phyloP scores from a whole-genome alignment of 2,888 invertebrate genomes.

The Lithophane semibrunnea region DNA sequence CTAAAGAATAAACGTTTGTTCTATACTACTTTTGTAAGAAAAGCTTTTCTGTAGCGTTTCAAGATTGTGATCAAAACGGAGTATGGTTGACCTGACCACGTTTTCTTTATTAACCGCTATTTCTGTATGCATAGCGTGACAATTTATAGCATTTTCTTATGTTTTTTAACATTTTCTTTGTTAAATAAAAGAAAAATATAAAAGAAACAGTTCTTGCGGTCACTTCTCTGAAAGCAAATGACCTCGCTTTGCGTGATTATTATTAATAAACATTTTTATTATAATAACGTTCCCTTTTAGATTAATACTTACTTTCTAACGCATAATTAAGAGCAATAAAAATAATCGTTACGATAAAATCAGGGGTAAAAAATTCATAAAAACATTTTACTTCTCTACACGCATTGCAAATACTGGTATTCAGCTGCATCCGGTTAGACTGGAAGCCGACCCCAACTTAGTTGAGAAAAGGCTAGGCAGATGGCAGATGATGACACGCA shows the following conservation, averaged over 20 bases:
- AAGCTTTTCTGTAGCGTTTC: constrained; percentile 45
- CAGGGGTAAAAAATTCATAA: constrained; percentile 18
- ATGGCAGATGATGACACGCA: too few species aligned
- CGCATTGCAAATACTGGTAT: too few species aligned
- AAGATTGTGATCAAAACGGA: constrained; percentile 55
- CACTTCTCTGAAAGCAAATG: constrained; percentile 62
- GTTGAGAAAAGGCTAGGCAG: too few species aligned
- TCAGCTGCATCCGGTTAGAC: too few species aligned
- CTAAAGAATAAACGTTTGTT: constrained; percentile 7
- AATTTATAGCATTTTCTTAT: constrained; percentile 67
- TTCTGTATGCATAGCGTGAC: constrained; percentile 75
- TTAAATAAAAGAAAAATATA: constrained; percentile 60
- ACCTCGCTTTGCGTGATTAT: constrained; percentile 70
- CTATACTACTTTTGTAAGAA: constrained; percentile 23
- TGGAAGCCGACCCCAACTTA: too few species aligned
- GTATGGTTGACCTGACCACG: constrained; percentile 58
- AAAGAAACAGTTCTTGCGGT: constrained; percentile 37
- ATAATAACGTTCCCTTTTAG: constrained; percentile 29
- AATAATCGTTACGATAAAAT: constrained; percentile 33
- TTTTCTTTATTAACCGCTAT: constrained; percentile 62
- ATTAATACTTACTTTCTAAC: constrained; percentile 42
- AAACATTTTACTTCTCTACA: constrained; percentile 13
- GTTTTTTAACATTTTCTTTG: constrained; percentile 68
- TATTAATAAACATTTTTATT: constrained; percentile 53
- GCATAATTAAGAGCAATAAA: constrained; percentile 48